phyloP scores from a whole-genome alignment of 1,140 invertebrate genomes.

The Mercenaria mercenaria region DNA sequence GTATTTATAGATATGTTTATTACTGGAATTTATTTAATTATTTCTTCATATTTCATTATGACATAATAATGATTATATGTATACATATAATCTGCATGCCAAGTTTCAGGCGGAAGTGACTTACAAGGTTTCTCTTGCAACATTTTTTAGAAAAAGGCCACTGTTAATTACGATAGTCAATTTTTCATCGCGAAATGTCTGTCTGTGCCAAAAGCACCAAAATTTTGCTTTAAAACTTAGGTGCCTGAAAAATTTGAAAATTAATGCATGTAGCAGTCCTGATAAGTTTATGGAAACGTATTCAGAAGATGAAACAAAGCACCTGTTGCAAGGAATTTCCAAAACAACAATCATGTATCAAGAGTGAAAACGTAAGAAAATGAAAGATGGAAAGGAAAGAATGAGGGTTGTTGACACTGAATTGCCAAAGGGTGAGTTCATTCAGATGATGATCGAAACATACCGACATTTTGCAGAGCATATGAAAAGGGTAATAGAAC shows the following conservation, averaged over 20 bases:
- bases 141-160: slow-evolving; percentile 28
- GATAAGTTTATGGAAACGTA: slow-evolving; percentile 22
- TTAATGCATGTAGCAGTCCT: not conserved
- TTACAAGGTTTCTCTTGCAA: slow-evolving; percentile 24
- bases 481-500: slow-evolving; percentile 19
- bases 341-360: slow-evolving; percentile 19
- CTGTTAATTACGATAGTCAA: not conserved
- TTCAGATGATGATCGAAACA: slow-evolving; percentile 7
- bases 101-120: slow-evolving; percentile 16
- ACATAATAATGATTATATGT: slow-evolving; percentile 17
- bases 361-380: slow-evolving; percentile 46
- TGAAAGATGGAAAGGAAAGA: slow-evolving; percentile 29
- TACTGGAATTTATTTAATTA: too few relatives aligned
- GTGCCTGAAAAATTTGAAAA: too few relatives aligned
- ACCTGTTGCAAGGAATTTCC: not conserved
- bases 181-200: not conserved
- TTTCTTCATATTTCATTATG: too few relatives aligned
- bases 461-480: slow-evolving; percentile 30
- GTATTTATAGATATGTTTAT: too few relatives aligned
- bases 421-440: slow-evolving; percentile 49
- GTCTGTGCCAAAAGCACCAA: slow-evolving; percentile 18
- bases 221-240: slow-evolving; percentile 17
- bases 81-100: not conserved
- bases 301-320: not conserved
- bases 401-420: slow-evolving; percentile 43